Evolutionary conservation across 2,797 vertebrate genomes (phyloP).

Genomic region (Triplophysa bombifrons): DNA sequence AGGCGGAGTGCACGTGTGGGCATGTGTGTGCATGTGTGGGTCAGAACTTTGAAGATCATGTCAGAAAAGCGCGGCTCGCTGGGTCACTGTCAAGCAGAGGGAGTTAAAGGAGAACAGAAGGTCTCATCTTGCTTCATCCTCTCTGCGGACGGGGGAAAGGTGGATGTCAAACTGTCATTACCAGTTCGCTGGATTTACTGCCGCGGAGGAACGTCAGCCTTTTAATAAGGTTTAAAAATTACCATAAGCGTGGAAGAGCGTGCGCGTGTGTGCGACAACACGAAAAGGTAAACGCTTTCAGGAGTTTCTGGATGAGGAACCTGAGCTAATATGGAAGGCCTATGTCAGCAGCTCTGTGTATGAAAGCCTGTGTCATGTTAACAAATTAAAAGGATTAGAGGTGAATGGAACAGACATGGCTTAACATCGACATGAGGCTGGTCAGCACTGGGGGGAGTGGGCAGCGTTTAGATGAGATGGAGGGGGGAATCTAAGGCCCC

Average conservation of each 20-base stretch:
- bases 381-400: conserved; percentile 80
- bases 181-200: conserved; percentile 51
- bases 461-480: conserved; percentile 49
- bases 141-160: conserved; percentile 46
- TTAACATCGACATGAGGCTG: conserved; percentile 72
- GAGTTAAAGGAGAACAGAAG: conserved; percentile 43
- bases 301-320: conserved; percentile 54
- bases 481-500: conserved; percentile 46
- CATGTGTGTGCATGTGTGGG: conserved; percentile 12
- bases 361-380: conserved; percentile 70
- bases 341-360: conserved; percentile 57
- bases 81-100: conserved; percentile 49
- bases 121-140: conserved; percentile 48
- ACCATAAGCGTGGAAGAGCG: conserved; percentile 43
- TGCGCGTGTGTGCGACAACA: conserved; percentile 40
- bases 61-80: conserved; percentile 47
- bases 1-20: conserved; percentile 12
- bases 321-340: conserved; percentile 52
- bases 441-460: conserved; percentile 60
- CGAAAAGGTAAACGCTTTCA: conserved; percentile 53
- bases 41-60: conserved; percentile 49
- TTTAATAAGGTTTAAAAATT: conserved; percentile 55
- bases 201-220: conserved; percentile 51
- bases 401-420: conserved; percentile 74
- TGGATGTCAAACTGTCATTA: conserved; percentile 55